Evolutionary conservation across 1,140 invertebrate species (phyloP).

Genomic region (Hestina assimilis): DNA sequence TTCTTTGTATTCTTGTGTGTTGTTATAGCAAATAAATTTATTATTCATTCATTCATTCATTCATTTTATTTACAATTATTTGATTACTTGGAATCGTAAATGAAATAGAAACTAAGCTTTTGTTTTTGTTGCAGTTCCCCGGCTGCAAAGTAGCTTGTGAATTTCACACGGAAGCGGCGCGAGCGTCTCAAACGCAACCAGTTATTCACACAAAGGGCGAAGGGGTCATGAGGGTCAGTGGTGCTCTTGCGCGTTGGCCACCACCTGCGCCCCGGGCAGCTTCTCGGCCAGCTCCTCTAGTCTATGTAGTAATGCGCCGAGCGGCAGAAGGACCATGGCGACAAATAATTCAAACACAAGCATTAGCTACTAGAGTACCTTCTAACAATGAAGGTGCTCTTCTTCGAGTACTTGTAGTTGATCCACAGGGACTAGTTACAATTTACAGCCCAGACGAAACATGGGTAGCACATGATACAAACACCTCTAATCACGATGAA

Average conservation of each 20-base stretch:
- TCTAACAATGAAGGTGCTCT: conserved; percentile 79
- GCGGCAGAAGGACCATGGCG: conserved; percentile 81
- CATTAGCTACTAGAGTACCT: conserved; percentile 80
- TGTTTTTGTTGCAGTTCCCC: conserved; percentile 80
- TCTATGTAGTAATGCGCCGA: conserved; percentile 84
- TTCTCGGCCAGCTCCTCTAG: conserved; percentile 78
- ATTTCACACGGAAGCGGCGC: conserved; percentile 81
- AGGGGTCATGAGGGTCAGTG: conserved; percentile 80
- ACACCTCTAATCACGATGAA: conserved; percentile 75
- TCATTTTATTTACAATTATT: no score
- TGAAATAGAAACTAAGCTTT: not conserved
- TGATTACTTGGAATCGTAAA: no score
- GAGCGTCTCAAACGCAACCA: conserved; percentile 80
- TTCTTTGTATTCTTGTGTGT: no score
- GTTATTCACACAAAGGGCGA: conserved; percentile 84
- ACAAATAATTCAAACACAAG: conserved; percentile 82
- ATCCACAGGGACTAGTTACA: conserved; percentile 82
- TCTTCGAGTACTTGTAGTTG: conserved; percentile 82
- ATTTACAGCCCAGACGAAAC: conserved; percentile 84
- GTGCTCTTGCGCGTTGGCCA: conserved; percentile 81
- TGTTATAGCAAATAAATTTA: no score
- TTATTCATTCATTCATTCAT: no score
- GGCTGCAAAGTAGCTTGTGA: conserved; percentile 84
- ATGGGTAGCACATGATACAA: conserved; percentile 80
- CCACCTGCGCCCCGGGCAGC: conserved; percentile 76